Conservation (phyloP, 2,888 invertebrate species). For the Drosophila testacea region DNA sequence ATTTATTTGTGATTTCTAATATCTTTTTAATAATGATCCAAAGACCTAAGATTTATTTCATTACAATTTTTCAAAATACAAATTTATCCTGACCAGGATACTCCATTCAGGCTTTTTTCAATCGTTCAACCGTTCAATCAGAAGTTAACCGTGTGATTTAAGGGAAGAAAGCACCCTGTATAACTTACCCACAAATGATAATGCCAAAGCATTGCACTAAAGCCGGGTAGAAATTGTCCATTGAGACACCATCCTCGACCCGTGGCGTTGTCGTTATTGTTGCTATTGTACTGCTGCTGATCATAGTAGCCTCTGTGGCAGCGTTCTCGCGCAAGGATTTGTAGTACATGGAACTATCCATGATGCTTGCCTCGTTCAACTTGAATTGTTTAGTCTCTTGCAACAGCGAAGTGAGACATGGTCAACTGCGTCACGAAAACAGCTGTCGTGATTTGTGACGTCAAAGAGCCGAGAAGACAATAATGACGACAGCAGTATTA, state of each 20-base stretch:
- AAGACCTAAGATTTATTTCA: too few species aligned
- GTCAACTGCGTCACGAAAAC: conserved; percentile 32
- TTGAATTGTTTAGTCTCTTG: background rate
- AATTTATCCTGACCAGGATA: too few species aligned
- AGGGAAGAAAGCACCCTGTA: background rate
- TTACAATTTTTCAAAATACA: too few species aligned
- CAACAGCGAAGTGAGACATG: conserved; percentile 37
- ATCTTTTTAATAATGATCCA: too few species aligned
- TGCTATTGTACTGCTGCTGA: conserved; percentile 10
- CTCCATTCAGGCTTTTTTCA: too few species aligned
- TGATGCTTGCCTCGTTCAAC: conserved; percentile 32
- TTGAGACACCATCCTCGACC: conserved; percentile 83
- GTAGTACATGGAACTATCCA: conserved; percentile 82
- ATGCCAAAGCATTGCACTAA: conserved; percentile 96
- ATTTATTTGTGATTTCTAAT: too few species aligned
- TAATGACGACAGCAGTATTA: conserved; percentile 17
- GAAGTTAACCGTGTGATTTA: too few species aligned
- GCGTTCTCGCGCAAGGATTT: conserved; percentile 51
- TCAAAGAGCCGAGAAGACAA: conserved; percentile 52
- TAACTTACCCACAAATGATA: conserved; percentile 93
- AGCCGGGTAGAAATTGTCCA: conserved; percentile 95
- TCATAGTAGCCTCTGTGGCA: conserved; percentile 37
- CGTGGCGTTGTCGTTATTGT: conserved; percentile 29
- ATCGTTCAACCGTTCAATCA: too few species aligned
- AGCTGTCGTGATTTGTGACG: conserved; percentile 63